Evolutionary conservation across 2,888 invertebrate genomes (phyloP).

Genomic region (Chrysolina oricalcia): DNA sequence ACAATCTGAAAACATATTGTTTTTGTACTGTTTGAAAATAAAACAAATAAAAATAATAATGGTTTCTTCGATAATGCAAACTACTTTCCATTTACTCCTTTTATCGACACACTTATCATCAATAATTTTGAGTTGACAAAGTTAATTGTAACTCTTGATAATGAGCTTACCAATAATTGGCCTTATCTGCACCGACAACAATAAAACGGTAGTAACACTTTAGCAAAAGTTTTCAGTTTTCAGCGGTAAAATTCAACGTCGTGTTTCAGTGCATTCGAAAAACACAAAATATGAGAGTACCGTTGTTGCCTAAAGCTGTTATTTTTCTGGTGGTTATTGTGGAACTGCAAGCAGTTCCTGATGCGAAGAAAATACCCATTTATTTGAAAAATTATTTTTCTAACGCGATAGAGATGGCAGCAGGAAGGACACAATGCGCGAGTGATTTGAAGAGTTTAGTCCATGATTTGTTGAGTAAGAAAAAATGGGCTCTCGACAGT

Average conservation of each 20-base stretch:
- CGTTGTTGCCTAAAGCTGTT: background rate
- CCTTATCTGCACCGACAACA: too few species aligned
- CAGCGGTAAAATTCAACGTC: background rate
- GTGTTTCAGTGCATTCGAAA: background rate
- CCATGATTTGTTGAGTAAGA: conserved; percentile 48
- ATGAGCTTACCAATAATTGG: too few species aligned
- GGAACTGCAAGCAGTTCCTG: background rate
- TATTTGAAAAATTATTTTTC: background rate
- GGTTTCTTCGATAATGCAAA: too few species aligned
- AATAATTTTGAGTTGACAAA: too few species aligned
- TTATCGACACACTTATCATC: too few species aligned
- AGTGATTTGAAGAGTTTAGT: conserved; percentile 52
- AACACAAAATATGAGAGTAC: background rate
- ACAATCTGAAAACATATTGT: too few species aligned
- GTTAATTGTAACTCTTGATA: too few species aligned
- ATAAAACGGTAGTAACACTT: too few species aligned
- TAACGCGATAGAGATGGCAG: conserved; percentile 49
- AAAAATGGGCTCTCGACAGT: conserved; percentile 58
- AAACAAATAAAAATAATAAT: too few species aligned
- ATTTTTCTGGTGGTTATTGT: background rate
- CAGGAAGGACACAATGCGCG: conserved; percentile 55
- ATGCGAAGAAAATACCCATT: background rate
- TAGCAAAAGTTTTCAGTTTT: background rate
- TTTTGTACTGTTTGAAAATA: too few species aligned
- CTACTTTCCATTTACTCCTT: too few species aligned